Percentiles rank a stretch among this genome's conserved stretches.
Conservation (phyloP, 2,113 vertebrate genomes). For the human region GRCh38 chr6:72997001-72997500, state of each 20-base stretch:
- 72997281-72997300: neutral
- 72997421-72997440: neutral
- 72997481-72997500: neutral
- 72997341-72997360: neutral
- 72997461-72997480: neutral
- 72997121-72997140: neutral
- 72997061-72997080: neutral
- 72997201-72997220: neutral
- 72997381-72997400: neutral
- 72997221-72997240: neutral
- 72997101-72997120: neutral
- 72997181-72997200: neutral
- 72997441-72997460: neutral
- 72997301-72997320: neutral
- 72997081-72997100: neutral
- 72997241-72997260: neutral
- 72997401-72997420: neutral
- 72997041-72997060: neutral
- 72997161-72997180: neutral
- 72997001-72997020: neutral
- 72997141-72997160: neutral
- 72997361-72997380: neutral
- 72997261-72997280: neutral
- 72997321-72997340: neutral
- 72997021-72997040: neutral